Conservation (phyloP, 2,888 invertebrate genomes). For the Morinoia aosen region DNA sequence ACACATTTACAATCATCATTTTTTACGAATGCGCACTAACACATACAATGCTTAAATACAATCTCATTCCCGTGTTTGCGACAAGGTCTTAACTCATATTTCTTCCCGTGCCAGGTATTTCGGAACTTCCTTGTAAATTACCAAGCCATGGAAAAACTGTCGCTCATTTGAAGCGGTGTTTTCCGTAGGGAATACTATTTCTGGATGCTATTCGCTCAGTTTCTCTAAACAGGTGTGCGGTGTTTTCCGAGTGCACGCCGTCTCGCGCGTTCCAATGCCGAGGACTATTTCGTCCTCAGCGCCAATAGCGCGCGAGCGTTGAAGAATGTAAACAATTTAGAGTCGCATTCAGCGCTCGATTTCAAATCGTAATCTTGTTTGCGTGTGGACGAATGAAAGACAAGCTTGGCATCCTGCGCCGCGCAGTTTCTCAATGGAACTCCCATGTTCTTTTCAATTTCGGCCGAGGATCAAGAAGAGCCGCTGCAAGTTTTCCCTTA, state of each 20-base stretch:
- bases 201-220: neutral
- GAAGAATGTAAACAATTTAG: slow-evolving; percentile 4
- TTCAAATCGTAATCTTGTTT: slow-evolving; percentile 12
- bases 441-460: neutral
- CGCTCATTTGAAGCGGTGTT: neutral
- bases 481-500: neutral
- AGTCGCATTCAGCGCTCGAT: neutral
- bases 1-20: no score
- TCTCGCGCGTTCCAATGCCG: neutral
- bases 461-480: neutral
- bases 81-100: neutral
- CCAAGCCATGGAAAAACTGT: neutral
- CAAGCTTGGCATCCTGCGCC: neutral
- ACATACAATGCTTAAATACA: no score
- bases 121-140: neutral
- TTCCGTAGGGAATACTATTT: neutral
- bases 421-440: neutral
- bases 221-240: neutral
- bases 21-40: no score
- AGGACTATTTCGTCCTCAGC: neutral
- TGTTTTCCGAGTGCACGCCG: neutral
- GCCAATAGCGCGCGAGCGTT: neutral
- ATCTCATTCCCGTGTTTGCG: neutral
- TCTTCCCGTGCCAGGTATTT: neutral
- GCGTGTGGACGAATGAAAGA: neutral